A percentile compares a stretch with the other conserved stretches of the same genome.
phyloP scores from a whole-genome alignment of 2,113 vertebrate genomes.

The Desmodus rotundus region DNA sequence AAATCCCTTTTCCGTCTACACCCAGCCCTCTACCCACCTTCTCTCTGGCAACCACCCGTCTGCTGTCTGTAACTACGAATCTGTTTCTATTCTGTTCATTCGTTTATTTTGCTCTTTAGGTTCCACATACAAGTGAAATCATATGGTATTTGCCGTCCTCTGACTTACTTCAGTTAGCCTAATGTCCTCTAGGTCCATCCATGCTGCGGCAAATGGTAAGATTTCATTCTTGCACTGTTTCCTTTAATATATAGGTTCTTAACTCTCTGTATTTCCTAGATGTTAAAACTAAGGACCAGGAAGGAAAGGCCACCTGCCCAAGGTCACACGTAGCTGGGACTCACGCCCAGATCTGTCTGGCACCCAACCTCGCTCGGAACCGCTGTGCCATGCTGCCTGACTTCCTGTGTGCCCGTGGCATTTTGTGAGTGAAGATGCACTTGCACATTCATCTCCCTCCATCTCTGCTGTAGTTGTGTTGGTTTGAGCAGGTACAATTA shows the following conservation, averaged over 20 bases:
- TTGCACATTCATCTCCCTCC: neutral
- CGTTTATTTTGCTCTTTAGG: neutral
- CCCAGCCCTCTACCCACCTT: neutral
- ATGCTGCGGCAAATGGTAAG: neutral
- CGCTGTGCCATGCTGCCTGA: neutral
- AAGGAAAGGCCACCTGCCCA: neutral
- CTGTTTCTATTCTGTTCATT: neutral
- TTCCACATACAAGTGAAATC: neutral
- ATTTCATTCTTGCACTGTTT: neutral
- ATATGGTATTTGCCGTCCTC: neutral
- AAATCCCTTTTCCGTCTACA: neutral
- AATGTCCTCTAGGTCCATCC: neutral
- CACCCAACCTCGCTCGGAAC: neutral
- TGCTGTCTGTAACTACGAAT: neutral
- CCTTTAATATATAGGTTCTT: neutral
- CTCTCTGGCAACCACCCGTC: neutral
- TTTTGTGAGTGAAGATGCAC: neutral
- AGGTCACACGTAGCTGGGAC: neutral
- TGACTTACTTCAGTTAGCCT: neutral
- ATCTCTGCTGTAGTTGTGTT: neutral
- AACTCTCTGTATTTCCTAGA: neutral
- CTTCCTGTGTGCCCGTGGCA: neutral
- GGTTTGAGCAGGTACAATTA: neutral
- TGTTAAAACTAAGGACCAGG: neutral
- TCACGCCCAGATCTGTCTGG: neutral